These are phyloP conservation scores for Labeo rohita DNA, from an alignment of 2,113 vertebrate species.

Conservation along the genomic window DNA sequence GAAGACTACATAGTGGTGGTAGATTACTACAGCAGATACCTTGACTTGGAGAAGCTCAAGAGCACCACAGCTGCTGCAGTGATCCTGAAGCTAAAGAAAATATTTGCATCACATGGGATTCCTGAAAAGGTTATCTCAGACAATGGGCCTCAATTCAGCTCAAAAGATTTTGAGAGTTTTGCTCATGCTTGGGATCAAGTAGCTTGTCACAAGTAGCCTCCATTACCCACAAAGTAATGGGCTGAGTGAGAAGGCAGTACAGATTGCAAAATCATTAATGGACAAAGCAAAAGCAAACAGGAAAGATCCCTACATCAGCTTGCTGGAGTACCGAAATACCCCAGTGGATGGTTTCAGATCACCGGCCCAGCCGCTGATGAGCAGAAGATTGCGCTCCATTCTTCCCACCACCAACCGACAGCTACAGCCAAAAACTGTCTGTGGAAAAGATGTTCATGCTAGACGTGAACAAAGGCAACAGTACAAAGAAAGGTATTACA, in stretches of 20 bases:
- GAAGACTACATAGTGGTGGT: background rate
- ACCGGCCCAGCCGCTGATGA: slow-evolving; percentile 32
- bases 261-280: no score
- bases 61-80: background rate
- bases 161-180: background rate
- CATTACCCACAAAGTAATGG: no score
- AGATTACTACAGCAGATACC: background rate
- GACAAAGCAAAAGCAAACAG: no score
- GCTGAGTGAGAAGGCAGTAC: no score
- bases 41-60: background rate
- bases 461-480: slow-evolving; percentile 21
- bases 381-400: slow-evolving; percentile 29
- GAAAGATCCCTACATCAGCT: background rate
- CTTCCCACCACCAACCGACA: slow-evolving; percentile 21
- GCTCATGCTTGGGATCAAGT: no score
- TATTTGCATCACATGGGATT: background rate
- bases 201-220: no score
- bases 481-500: slow-evolving; percentile 31
- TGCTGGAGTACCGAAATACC: slow-evolving; percentile 44
- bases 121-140: background rate
- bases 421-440: background rate
- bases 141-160: background rate
- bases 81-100: background rate
- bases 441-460: background rate
- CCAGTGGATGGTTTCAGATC: slow-evolving; percentile 46